phyloP scores from a whole-genome alignment of 2,888 invertebrate species.

The Agrochola lota region DNA sequence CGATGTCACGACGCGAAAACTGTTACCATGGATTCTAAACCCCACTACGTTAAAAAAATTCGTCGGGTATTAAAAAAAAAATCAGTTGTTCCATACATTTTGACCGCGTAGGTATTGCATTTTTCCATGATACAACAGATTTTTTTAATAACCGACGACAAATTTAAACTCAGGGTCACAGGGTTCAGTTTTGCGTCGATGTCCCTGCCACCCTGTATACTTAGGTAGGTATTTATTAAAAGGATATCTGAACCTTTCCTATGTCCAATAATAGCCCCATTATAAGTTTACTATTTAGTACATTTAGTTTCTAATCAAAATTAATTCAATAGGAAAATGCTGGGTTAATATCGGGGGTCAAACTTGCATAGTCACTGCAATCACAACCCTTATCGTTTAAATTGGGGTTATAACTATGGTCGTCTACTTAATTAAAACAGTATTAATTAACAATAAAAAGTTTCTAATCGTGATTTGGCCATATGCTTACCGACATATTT shows the following conservation, averaged over 20 bases:
- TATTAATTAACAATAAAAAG: constrained; percentile 42
- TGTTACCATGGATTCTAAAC: no score
- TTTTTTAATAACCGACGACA: no score
- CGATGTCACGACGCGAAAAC: no score
- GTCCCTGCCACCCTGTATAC: no score
- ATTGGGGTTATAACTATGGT: constrained; percentile 62
- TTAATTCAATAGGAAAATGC: constrained; percentile 32
- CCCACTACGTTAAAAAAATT: no score
- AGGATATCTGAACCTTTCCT: background rate
- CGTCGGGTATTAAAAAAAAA: no score
- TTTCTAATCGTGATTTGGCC: constrained; percentile 41
- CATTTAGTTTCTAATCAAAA: constrained; percentile 30
- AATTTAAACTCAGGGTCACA: no score
- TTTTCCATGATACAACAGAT: no score
- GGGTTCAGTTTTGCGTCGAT: no score
- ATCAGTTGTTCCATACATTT: no score
- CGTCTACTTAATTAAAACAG: constrained; percentile 56
- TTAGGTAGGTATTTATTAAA: background rate
- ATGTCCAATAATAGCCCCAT: background rate
- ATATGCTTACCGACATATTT: constrained; percentile 17
- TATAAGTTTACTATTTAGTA: background rate
- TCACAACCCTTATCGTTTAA: constrained; percentile 62
- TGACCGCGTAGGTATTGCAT: no score
- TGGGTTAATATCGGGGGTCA: constrained; percentile 49
- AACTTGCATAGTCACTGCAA: constrained; percentile 64